These are phyloP conservation scores for Eristalinus aeneus DNA, from an alignment of 2,888 invertebrate species.

Conservation along the genomic window DNA sequence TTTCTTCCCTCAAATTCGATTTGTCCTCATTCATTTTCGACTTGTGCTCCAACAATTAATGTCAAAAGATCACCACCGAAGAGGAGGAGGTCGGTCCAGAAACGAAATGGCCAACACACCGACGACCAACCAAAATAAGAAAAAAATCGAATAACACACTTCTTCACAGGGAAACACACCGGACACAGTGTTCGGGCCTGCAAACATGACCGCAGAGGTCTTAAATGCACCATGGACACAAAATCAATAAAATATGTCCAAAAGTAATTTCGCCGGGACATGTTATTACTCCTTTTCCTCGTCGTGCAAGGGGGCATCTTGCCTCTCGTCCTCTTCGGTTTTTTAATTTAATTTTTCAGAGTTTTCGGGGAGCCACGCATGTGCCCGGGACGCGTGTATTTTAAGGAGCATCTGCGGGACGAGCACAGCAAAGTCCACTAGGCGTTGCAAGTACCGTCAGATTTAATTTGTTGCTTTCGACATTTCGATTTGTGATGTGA, in stretches of 20 bases:
- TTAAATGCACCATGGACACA: slow-evolving; percentile 62
- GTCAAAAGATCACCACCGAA: slow-evolving; percentile 66
- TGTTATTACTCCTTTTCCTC: slow-evolving; percentile 67
- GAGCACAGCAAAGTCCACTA: slow-evolving; percentile 19
- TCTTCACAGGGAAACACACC: slow-evolving; percentile 37
- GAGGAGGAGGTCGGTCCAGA: background rate
- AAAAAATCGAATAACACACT: slow-evolving; percentile 49
- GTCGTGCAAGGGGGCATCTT: slow-evolving; percentile 29
- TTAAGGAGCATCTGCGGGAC: background rate
- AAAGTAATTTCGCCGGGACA: slow-evolving; percentile 70
- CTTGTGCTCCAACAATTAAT: slow-evolving; percentile 62
- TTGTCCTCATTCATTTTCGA: slow-evolving; percentile 64
- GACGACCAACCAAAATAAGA: background rate
- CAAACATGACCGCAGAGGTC: slow-evolving; percentile 55
- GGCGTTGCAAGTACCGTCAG: slow-evolving; percentile 59
- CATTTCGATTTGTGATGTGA: slow-evolving; percentile 71
- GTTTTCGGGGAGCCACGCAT: slow-evolving; percentile 17
- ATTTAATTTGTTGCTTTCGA: slow-evolving; percentile 69
- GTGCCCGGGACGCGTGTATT: background rate
- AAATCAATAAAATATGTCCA: slow-evolving; percentile 71
- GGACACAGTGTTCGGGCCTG: background rate
- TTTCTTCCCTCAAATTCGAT: slow-evolving; percentile 56
- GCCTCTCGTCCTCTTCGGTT: background rate
- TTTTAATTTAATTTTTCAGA: slow-evolving; percentile 32
- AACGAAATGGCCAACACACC: background rate